phyloP scores from a whole-genome alignment of 64 coral and sea anemone species.

The Astreopora myriophthalma region DNA sequence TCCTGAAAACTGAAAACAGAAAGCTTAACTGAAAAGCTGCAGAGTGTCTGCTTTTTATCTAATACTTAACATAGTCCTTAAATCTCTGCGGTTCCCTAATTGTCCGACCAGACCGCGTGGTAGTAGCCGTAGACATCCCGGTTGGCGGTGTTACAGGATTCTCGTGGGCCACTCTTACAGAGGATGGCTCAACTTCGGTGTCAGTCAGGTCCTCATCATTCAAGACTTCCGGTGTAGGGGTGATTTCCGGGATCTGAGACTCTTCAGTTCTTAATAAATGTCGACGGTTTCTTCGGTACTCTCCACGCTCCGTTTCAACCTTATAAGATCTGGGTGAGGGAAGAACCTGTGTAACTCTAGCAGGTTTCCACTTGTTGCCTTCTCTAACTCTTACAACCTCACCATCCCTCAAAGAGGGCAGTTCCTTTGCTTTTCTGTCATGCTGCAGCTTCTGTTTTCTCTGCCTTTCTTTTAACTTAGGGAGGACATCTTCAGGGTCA shows the following conservation, averaged over 20 bases:
- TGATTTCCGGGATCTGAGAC: constrained; percentile 9
- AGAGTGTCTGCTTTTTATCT: too few species aligned
- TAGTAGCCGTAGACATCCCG: not conserved
- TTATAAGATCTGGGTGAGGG: not conserved
- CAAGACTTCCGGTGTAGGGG: not conserved
- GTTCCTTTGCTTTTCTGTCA: constrained; percentile 8
- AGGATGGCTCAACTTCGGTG: not conserved
- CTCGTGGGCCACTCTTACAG: not conserved
- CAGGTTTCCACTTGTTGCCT: constrained; percentile 7
- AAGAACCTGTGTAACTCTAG: not conserved
- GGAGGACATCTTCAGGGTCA: constrained; percentile 42
- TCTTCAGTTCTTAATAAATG: constrained; percentile 3
- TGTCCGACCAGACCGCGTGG: too few species aligned
- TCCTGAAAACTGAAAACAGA: too few species aligned
- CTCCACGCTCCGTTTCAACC: not conserved
- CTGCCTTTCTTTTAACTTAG: constrained; percentile 53
- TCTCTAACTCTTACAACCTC: not conserved
- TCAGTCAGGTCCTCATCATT: not conserved
- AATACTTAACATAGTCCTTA: too few species aligned
- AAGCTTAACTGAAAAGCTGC: too few species aligned
- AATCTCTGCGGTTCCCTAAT: too few species aligned
- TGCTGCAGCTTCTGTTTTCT: constrained; percentile 50
- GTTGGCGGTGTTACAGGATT: not conserved
- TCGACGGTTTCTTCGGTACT: constrained; percentile 9
- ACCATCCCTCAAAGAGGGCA: not conserved